Evolutionary conservation across 2,113 vertebrate genomes (phyloP), one percentile per base, ranked within the genome.

Genomic region (Anarrhichthys ocellatus): DNA sequence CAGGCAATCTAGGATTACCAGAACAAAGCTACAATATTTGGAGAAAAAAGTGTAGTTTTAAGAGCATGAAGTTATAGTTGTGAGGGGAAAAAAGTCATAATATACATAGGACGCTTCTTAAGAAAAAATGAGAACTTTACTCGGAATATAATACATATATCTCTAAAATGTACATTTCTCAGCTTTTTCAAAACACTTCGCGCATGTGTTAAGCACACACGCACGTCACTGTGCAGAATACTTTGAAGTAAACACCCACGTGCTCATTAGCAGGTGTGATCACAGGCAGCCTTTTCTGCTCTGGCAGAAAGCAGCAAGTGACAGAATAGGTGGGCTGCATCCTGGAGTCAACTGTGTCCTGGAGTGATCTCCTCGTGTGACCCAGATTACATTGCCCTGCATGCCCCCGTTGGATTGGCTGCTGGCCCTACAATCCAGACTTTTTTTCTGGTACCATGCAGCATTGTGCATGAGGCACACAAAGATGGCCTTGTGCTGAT

Each of bases 401-500:
- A 76, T 82, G 34, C 68, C 29, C 24, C 72, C 1, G 4, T 6
- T 61, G 79, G 76, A 36, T 29, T 29, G 29, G 46, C 84, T 82
- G 81, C 81, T 80, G 82, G 81, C 69, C 42, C 71, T 83, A 27
- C 64, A 74, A 69, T 85, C 54, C 86, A 82, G 74, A 73, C 68
- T 73, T 24, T 63, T 69, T 32, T 32, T 11, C 82, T 79, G 80
- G 77, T 81, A 22, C 82, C 76, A 32, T 79, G 76, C 76, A 79
- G 68, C 67, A n/a, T 73, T 56, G 61, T 42, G 44, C 83, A 83
- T 76, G 74, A 84, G 77, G 77, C 84, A 69, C 56, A 92, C 92
- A 93, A 94, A 92, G 89, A 73, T 42, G 0, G 76, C 81, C 84
- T 92, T 93, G 91, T 93, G 86, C 92, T 94, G 92, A 94, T 91